phyloP scores from a whole-genome alignment of 2,888 invertebrate species.

The Oxytorus armatus region DNA sequence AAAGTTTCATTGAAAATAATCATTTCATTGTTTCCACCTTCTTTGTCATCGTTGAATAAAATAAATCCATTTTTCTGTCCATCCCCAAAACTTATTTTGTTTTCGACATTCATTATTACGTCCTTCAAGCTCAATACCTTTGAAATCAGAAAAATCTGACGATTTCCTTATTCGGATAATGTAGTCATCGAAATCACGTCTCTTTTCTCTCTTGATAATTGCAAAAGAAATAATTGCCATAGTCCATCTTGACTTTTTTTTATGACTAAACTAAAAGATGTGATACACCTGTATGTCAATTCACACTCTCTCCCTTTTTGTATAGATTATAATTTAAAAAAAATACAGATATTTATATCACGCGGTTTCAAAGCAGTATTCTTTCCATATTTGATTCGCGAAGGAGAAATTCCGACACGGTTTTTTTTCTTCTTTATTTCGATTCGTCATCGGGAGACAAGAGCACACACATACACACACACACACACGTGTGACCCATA shows the following conservation, averaged over 20 bases:
- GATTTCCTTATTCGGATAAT: constrained; percentile 6
- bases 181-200: constrained; percentile 7
- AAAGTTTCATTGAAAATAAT: too few species aligned
- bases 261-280: constrained; percentile 54
- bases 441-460: constrained; percentile 54
- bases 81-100: background rate
- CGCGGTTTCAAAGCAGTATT: constrained; percentile 12
- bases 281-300: constrained; percentile 39
- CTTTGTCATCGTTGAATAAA: background rate
- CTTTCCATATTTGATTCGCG: constrained; percentile 57
- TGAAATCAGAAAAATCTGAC: constrained; percentile 9
- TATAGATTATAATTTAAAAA: constrained; percentile 4
- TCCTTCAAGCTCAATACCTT: background rate
- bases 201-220: constrained; percentile 24
- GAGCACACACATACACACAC: background rate
- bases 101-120: background rate
- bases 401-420: constrained; percentile 57
- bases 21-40: too few species aligned
- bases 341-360: background rate
- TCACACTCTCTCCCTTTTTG: constrained; percentile 31
- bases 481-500: constrained; percentile 10
- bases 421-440: too few species aligned
- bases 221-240: constrained; percentile 1
- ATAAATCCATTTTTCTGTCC: background rate
- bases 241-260: constrained; percentile 35